Base-by-base conservation (phyloP, 2,888 invertebrate species). In the Cheilosia soror region DNA sequence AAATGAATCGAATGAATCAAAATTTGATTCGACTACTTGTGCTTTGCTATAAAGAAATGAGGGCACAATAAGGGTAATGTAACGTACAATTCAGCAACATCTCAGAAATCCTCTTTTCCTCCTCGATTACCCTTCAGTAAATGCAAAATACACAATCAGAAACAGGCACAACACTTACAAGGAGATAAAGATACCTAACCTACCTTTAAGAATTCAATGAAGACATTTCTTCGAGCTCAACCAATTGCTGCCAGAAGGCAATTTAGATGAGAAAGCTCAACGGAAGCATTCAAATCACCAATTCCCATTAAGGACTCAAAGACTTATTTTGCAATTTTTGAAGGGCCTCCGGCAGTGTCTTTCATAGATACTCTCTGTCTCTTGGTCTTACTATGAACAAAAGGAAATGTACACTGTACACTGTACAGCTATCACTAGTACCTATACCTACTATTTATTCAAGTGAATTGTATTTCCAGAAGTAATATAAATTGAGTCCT, bases 1-100 rank as follows among this genome's bases (percentile, higher is more conserved):
- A 82, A 73, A 78, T 83, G 72, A 77, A 65, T 76, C 65, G 60
- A 55, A 77, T 72, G 55, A 73, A 83, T 78, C 72, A 63, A 73
- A 73, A 63, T 78, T 73, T 83, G 60, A 77, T 83, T 66, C 68
- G 62, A 68, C 40, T 60, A 68, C 37, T 63, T 47, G 20, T 15
- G 51, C 2, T 33, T 11, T 11, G 4, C 44, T 47, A 1, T 13
- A 2, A 5, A 25, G 25, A 25, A 53, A 53, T 60, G 33, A 62
- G 13, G 20, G 15, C 13, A 25, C 9, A 49, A 65, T 15, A 13
- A 71, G 63, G 37, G 55, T 49, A 63, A 57, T 40, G 53, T 13
- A 27, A 62, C 31, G 37, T 51, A 25, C 53, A 57, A 55, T 53
- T 15, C 29, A 40, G 44, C 27, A 53, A 33, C 47, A 42, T 62